Evolutionary conservation across 2,113 vertebrate genomes (phyloP), one percentile per base, ranked within the genome.

Genomic region (Pachypanchax playfairii): DNA sequence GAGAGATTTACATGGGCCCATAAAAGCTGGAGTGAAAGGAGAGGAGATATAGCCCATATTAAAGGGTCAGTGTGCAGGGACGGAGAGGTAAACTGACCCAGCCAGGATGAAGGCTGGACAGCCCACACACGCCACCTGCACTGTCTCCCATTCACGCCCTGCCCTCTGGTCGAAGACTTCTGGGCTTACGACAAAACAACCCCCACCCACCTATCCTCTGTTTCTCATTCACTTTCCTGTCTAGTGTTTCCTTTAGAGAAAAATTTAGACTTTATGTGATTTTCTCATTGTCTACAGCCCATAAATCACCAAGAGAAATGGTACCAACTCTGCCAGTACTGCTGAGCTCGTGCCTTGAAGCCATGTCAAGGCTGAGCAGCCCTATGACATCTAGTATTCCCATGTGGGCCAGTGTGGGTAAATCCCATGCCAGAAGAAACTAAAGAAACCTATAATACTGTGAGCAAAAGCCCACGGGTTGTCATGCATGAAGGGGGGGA

Each of bases 271-370:
- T 80, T 42, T 29, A 24, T 52, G 31, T 18, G 61, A 80, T 70
- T 72, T 85, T 86, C 80, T 84, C 73, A 83, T 69, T 55, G 25
- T 75, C 72, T 59, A 35, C 14, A 9, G 60, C 22, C 65, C 78
- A 90, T 90, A 90, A 90, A 91, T 92, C 89, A 88, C 47, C 21
- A 35, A 73, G 75, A 88, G 65, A 53, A 80, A 85, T 75, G 70
- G 74, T 31, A 65, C 65, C 56, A 62, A 49, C 71, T 64, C 58
- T 4, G 50, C 59, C 47, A 61, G 35, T 38, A 36, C 52, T 54
- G 72, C 77, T 85, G 39, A 63, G 66, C 69, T 69, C 24, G 18
- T 84, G 85, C 88, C 88, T 87, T 46, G 51, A 38, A 89, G 85
- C 76, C 67, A 85, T 51, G 65, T 85, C 78, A 76, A 74, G 82